Evolutionary conservation across 2,888 invertebrate genomes (phyloP), one percentile per base, ranked within the genome.

Genomic region (Caenorhabditis virilis): DNA sequence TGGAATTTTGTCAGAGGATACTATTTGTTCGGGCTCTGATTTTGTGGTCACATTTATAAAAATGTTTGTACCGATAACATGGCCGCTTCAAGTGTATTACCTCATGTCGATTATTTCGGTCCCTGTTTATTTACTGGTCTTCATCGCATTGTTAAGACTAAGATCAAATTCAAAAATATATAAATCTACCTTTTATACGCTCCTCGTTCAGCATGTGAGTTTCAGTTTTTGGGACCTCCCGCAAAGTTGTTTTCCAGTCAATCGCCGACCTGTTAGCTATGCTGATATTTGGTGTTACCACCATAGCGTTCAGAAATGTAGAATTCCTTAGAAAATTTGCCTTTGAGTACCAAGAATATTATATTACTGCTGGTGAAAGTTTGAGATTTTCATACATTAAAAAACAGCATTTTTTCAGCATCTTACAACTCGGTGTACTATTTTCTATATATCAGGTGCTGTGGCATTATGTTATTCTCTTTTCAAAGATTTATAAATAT

Each of bases 381-480:
- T 41, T n/a, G 11, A 13, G 11, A 41, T 13, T 41, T 18, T 13
- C 7, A 9, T 18, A 16, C 9, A 13, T 7, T 41, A 9, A 20
- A 20, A 39, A 9, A 22, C 7, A 43, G 7, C n/a, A n/a, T n/a
- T n/a, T n/a, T 47, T 30, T 30, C 30, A 47, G 47, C 5, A 6
- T 7, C 52, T 20, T 63, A 63, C 46, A 57, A 53, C 33, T 52
- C 33, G 7, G 51, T 63, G 25, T 63, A 63, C 27, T 57, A 36
- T 18, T 57, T 49, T 26, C 38, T 63, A 6, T 63, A 57, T 42
- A 49, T 57, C 30, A 47, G 63, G 16, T 63, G 63, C 30, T 23
- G 51, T 27, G 63, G 63, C 16, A 63, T 63, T 15, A 42, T 63
- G 18, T 49, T 63, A 16, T 46, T 63, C 11, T 57, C 63, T 5